Evolutionary conservation across 1,140 invertebrate species (phyloP).

Genomic region (Drosophila truncata): DNA sequence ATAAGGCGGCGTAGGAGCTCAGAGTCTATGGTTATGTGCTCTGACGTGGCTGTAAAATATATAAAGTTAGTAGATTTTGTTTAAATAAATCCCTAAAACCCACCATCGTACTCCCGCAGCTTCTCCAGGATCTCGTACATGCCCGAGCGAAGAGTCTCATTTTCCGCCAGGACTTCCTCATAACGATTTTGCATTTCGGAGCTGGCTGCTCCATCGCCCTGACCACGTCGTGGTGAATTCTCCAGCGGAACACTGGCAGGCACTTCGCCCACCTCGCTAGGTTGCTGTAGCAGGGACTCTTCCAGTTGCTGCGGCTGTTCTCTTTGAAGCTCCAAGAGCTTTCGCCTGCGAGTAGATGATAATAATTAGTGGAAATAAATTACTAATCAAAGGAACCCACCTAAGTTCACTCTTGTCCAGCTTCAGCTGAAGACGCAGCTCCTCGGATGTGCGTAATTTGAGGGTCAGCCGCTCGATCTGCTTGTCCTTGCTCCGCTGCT

Average conservation of each 20-base stretch:
- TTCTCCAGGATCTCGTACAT: constrained; percentile 89
- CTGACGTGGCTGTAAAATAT: constrained; percentile 64
- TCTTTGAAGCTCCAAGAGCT: constrained; percentile 50
- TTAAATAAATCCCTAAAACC: neutral
- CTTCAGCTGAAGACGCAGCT: constrained; percentile 80
- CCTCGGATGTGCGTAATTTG: constrained; percentile 80
- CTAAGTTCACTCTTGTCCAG: constrained; percentile 80
- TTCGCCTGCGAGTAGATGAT: constrained; percentile 15
- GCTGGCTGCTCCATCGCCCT: constrained; percentile 73
- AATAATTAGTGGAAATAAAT: neutral
- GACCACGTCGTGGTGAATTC: constrained; percentile 62
- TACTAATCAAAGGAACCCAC: too few relatives aligned
- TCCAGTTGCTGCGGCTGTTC: constrained; percentile 14
- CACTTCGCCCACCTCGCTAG: constrained; percentile 70
- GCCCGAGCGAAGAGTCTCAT: constrained; percentile 87
- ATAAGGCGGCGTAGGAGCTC: constrained; percentile 87
- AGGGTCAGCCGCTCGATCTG: constrained; percentile 78
- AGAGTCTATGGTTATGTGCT: constrained; percentile 86
- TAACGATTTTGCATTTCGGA: constrained; percentile 76
- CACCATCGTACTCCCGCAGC: constrained; percentile 88
- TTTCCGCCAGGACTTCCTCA: constrained; percentile 87
- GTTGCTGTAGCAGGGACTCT: constrained; percentile 36
- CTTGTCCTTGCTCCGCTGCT: constrained; percentile 82
- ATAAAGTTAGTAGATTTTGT: neutral
- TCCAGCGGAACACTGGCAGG: constrained; percentile 55